phyloP scores from a whole-genome alignment of 1,140 invertebrate species.

The Drosophila nigrodunni region DNA sequence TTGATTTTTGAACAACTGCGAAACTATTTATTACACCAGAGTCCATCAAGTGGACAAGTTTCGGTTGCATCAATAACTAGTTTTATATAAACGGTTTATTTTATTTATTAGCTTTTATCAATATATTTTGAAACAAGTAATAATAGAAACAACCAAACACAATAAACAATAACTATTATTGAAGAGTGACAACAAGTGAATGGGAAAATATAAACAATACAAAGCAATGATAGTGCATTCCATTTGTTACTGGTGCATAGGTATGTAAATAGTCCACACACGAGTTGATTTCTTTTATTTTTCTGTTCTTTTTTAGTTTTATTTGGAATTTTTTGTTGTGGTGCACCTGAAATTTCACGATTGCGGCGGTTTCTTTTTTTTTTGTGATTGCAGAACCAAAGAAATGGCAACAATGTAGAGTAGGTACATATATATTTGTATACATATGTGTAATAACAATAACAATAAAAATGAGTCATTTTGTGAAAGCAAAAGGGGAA shows the following conservation, averaged over 20 bases:
- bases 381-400: slow-evolving; percentile 33
- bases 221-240: slow-evolving; percentile 46
- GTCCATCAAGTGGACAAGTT: not conserved
- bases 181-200: slow-evolving; percentile 15
- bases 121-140: slow-evolving; percentile 36
- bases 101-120: slow-evolving; percentile 5
- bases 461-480: slow-evolving; percentile 3
- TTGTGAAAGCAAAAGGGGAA: slow-evolving; percentile 5
- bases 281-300: slow-evolving; percentile 12
- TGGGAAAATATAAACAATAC: slow-evolving; percentile 24
- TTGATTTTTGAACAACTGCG: too few relatives aligned
- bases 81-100: not conserved
- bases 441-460: slow-evolving; percentile 24
- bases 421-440: slow-evolving; percentile 9
- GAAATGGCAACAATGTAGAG: slow-evolving; percentile 34
- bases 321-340: slow-evolving; percentile 39
- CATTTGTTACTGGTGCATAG: slow-evolving; percentile 38
- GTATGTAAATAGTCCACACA: slow-evolving; percentile 44
- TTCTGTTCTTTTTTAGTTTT: slow-evolving; percentile 16
- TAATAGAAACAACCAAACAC: slow-evolving; percentile 10
- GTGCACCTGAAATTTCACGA: slow-evolving; percentile 67
- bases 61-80: not conserved
- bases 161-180: slow-evolving; percentile 31
- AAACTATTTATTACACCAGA: not conserved
- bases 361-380: slow-evolving; percentile 46